Conservation (phyloP, 2,113 vertebrate species). For the Halcyon senegalensis region DNA sequence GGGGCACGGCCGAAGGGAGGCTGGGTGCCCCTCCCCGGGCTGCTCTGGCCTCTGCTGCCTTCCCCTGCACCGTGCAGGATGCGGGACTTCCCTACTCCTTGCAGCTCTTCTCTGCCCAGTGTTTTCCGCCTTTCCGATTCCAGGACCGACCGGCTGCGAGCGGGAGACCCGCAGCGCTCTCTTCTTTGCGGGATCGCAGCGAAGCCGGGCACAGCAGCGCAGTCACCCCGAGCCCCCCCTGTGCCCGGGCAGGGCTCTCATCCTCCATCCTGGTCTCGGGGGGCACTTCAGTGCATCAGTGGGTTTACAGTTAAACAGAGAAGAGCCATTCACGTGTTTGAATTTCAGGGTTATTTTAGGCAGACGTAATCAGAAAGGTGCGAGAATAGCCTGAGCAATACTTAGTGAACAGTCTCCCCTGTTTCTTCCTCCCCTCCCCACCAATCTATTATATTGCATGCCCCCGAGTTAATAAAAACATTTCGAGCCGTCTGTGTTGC, state of each 20-base stretch:
- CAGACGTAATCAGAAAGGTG: not conserved
- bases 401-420: not conserved
- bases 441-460: not conserved
- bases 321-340: not conserved
- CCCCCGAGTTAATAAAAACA: not conserved
- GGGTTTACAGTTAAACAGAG: not conserved
- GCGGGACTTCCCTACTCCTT: not conserved
- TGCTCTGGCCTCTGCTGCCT: not conserved
- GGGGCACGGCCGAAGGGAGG: not conserved
- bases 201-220: not conserved
- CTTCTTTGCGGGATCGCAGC: not conserved
- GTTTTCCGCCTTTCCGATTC: not conserved
- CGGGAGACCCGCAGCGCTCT: not conserved
- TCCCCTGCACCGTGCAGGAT: not conserved
- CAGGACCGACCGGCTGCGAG: not conserved
- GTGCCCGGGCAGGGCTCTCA: no score
- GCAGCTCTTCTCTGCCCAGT: not conserved
- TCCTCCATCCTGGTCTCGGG: not conserved
- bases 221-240: not conserved
- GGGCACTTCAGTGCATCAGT: not conserved
- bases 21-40: not conserved
- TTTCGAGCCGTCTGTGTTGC: not conserved
- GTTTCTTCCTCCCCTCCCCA: fast-evolving
- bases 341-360: not conserved
- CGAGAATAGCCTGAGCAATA: not conserved